Percentiles rank a stretch among this genome's conserved stretches.
Evolutionary conservation across 2,888 invertebrate genomes (phyloP).

Genomic region (Anodontia alba): DNA sequence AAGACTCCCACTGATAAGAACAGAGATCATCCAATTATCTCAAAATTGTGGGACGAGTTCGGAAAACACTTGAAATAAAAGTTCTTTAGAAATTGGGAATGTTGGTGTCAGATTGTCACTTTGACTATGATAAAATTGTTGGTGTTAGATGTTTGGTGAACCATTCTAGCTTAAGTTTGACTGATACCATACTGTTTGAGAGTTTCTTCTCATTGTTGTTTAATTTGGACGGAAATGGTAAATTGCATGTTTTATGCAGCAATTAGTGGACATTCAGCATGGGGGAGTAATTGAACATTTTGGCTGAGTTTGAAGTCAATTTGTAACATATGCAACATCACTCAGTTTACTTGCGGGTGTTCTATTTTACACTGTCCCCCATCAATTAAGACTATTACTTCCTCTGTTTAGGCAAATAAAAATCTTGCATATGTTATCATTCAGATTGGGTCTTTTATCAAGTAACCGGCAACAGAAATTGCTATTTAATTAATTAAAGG

Average conservation of each 20-base stretch:
- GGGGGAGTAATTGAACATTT: not conserved
- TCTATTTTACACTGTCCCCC: not conserved
- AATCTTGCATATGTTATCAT: not conserved
- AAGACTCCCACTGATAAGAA: constrained; percentile 34
- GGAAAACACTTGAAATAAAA: constrained; percentile 34
- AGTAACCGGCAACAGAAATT: not conserved
- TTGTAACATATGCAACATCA: constrained; percentile 11
- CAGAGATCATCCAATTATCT: constrained; percentile 38
- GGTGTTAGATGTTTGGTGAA: not conserved
- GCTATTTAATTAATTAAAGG: not conserved
- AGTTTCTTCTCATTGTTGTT: not conserved
- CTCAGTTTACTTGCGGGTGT: not conserved
- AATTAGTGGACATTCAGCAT: not conserved
- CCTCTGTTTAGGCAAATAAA: not conserved
- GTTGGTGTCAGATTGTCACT: not conserved
- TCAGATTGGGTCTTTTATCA: not conserved
- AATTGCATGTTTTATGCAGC: constrained; percentile 7
- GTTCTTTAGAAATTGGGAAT: not conserved
- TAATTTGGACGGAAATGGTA: constrained; percentile 17
- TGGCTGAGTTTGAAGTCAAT: not conserved
- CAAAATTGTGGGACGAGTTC: constrained; percentile 15
- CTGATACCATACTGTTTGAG: constrained; percentile 16
- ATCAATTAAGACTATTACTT: not conserved
- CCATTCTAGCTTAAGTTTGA: constrained; percentile 8
- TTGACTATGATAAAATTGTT: not conserved